phyloP scores from a whole-genome alignment of 1,140 invertebrate genomes.

The Megalonaias nervosa region DNA sequence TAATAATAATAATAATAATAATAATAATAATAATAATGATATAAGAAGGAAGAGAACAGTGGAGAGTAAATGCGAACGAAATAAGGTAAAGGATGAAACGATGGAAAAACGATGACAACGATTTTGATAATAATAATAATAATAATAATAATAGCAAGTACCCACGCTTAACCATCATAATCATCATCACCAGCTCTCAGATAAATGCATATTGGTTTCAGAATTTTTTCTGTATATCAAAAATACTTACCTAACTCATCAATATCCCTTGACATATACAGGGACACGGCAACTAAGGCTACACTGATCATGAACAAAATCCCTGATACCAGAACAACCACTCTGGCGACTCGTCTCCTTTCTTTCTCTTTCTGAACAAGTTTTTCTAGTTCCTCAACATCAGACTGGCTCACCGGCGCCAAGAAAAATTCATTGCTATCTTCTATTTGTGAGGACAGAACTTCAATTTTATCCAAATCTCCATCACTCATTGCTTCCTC shows the following conservation, averaged over 20 bases:
- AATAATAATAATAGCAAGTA: too few relatives aligned
- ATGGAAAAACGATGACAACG: too few relatives aligned
- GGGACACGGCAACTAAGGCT: constrained; percentile 28
- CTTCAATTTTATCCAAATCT: constrained; percentile 35
- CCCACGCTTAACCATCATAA: too few relatives aligned
- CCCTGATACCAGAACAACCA: constrained; percentile 29
- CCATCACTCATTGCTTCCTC: constrained; percentile 31
- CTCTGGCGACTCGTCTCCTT: constrained; percentile 28
- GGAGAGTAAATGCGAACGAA: too few relatives aligned
- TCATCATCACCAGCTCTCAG: too few relatives aligned
- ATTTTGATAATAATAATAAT: too few relatives aligned
- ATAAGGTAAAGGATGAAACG: too few relatives aligned
- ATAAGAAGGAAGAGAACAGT: too few relatives aligned
- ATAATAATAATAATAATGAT: too few relatives aligned
- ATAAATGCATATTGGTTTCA: too few relatives aligned
- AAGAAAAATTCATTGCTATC: constrained; percentile 30
- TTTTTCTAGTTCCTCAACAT: constrained; percentile 19
- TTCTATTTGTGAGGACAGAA: constrained; percentile 34
- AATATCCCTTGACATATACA: constrained; percentile 38
- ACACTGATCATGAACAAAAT: constrained; percentile 32
- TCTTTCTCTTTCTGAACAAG: constrained; percentile 21
- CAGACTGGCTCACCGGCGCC: constrained; percentile 17
- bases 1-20: too few relatives aligned
- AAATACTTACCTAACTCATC: constrained; percentile 35
- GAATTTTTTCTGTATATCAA: too few relatives aligned